Evolutionary conservation across 2,113 vertebrate genomes (phyloP).

Genomic region (Sialia sialis): DNA sequence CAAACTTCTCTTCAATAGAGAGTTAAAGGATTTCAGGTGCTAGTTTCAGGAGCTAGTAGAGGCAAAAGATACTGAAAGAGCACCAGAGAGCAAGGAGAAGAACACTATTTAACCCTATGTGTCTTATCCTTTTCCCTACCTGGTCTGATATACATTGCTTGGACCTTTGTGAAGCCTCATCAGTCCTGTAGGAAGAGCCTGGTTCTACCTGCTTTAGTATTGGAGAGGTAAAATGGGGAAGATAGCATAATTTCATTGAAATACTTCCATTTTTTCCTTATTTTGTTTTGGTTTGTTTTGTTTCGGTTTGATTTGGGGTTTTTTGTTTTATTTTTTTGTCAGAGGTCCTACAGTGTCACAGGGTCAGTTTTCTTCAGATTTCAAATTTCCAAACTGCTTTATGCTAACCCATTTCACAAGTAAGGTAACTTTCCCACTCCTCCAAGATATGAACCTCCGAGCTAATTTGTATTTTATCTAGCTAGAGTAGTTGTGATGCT

Average conservation of each 20-base stretch:
- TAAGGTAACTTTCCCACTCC: not conserved
- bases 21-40: not conserved
- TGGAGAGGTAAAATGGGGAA: not conserved
- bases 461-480: not conserved
- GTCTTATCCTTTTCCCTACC: not conserved
- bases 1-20: not conserved
- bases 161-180: not conserved
- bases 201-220: not conserved
- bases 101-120: not conserved
- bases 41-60: not conserved
- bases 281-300: not conserved
- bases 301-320: too few relatives aligned
- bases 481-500: not conserved
- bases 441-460: not conserved
- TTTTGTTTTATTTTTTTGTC: too few relatives aligned
- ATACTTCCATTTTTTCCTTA: not conserved
- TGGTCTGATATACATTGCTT: not conserved
- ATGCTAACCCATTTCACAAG: not conserved
- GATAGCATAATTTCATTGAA: not conserved
- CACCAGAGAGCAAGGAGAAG: not conserved
- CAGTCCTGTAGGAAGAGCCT: not conserved
- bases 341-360: not conserved
- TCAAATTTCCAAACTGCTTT: not conserved
- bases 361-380: not conserved
- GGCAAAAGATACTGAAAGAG: not conserved